Evolutionary conservation across 2,113 vertebrate species (phyloP).

Genomic region (Electrona antarctica): DNA sequence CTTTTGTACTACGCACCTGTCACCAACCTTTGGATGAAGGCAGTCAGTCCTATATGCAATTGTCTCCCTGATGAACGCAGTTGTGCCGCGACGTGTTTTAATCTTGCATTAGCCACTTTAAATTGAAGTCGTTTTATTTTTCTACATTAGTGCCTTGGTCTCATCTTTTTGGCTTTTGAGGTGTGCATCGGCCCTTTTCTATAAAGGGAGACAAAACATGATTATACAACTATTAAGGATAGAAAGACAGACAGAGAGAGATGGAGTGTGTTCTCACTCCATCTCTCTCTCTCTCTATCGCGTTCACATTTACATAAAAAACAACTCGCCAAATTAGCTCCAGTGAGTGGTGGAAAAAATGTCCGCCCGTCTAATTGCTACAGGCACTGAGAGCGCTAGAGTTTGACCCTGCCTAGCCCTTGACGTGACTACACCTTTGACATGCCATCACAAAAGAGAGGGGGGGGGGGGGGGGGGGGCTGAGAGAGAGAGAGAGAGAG

Average conservation of each 20-base stretch:
- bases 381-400: slow-evolving; percentile 57
- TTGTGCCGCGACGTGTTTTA: too few species aligned
- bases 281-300: too few species aligned
- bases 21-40: too few species aligned
- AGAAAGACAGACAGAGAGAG: slow-evolving; percentile 5
- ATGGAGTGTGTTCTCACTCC: slow-evolving; percentile 17
- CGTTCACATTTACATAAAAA: slow-evolving; percentile 56
- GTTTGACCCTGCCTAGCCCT: slow-evolving; percentile 55
- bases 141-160: too few species aligned
- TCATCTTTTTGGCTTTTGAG: too few species aligned
- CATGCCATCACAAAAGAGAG: slow-evolving; percentile 41
- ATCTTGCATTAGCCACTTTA: too few species aligned
- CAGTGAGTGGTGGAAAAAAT: slow-evolving; percentile 44
- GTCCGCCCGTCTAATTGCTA: slow-evolving; percentile 59
- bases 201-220: too few species aligned
- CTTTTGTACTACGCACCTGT: too few species aligned
- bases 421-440: slow-evolving; percentile 43
- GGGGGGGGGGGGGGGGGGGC: slow-evolving; percentile 31
- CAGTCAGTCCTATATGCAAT: too few species aligned
- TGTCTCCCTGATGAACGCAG: too few species aligned
- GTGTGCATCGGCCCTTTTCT: too few species aligned
- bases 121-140: too few species aligned
- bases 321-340: slow-evolving; percentile 43
- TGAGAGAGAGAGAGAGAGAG: neutral
- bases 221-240: neutral